These are phyloP conservation scores for Tonatia bakeri DNA, from an alignment of 2,113 vertebrate genomes.

Conservation along the genomic window DNA sequence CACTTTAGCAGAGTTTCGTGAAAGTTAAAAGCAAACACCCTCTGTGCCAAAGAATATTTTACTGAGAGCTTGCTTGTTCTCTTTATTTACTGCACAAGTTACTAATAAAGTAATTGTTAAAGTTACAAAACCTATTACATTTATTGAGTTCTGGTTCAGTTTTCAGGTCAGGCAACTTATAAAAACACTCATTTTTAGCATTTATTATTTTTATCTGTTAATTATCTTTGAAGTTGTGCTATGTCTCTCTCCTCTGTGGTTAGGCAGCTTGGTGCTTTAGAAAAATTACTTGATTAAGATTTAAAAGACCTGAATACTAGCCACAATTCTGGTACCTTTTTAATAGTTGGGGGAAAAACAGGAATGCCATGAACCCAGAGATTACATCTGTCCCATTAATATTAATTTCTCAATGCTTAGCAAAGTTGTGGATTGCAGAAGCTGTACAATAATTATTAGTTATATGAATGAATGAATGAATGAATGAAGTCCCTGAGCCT, in stretches of 20 bases:
- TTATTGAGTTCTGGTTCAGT: background rate
- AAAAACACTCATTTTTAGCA: background rate
- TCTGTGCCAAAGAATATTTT: background rate
- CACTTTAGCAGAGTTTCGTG: background rate
- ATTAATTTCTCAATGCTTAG: background rate
- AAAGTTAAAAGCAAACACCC: background rate
- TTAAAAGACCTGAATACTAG: background rate
- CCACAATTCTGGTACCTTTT: background rate
- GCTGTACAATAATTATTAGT: background rate
- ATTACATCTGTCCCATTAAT: background rate
- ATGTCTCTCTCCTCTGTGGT: background rate
- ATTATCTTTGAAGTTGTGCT: background rate
- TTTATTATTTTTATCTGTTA: background rate
- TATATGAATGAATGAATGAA: background rate
- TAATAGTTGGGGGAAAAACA: background rate
- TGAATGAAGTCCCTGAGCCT: background rate
- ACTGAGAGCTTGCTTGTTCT: background rate
- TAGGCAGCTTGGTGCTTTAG: background rate
- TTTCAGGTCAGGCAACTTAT: background rate
- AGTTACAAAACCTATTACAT: background rate
- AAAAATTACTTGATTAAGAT: background rate
- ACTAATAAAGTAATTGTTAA: background rate
- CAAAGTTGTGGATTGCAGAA: background rate
- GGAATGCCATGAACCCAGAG: background rate
- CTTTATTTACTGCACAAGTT: background rate